Evolutionary conservation across 2,797 vertebrate species (phyloP).

Genomic region (Ateles fusciceps): DNA sequence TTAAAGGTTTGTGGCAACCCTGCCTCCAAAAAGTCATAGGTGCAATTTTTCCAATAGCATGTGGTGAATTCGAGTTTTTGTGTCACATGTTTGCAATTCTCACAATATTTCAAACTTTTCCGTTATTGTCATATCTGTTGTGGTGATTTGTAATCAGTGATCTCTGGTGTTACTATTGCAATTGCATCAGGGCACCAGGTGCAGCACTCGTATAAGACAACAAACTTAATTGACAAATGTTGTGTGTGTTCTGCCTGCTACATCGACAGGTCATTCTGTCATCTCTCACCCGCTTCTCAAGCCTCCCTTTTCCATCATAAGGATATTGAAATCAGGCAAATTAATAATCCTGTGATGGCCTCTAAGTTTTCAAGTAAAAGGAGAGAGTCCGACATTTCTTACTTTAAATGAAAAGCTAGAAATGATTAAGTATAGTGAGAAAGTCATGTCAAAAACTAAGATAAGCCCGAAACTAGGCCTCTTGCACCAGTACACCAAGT

Average conservation of each 20-base stretch:
- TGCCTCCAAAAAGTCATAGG: background rate
- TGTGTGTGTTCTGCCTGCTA: background rate
- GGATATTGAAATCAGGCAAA: background rate
- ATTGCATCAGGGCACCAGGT: background rate
- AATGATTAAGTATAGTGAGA: background rate
- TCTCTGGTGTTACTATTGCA: background rate
- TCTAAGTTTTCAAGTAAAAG: background rate
- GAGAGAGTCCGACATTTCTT: background rate
- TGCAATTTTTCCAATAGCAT: background rate
- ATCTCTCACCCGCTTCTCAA: background rate
- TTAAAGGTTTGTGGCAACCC: background rate
- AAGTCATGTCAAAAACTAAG: background rate
- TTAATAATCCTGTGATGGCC: background rate
- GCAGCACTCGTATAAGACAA: too few species aligned
- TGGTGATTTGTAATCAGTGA: background rate
- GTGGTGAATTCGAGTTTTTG: background rate
- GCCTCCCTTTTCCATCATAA: background rate
- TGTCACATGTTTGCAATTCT: background rate
- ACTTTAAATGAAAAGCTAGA: background rate
- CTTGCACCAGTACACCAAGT: background rate
- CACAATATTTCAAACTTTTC: background rate
- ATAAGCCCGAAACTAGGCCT: background rate
- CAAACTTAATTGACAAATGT: background rate
- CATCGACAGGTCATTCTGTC: rapidly evolving
- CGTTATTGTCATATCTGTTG: background rate